Evolutionary conservation across 2,113 vertebrate species (phyloP), one percentile per base, ranked within the genome.

Genomic region (Sprattus sprattus): DNA sequence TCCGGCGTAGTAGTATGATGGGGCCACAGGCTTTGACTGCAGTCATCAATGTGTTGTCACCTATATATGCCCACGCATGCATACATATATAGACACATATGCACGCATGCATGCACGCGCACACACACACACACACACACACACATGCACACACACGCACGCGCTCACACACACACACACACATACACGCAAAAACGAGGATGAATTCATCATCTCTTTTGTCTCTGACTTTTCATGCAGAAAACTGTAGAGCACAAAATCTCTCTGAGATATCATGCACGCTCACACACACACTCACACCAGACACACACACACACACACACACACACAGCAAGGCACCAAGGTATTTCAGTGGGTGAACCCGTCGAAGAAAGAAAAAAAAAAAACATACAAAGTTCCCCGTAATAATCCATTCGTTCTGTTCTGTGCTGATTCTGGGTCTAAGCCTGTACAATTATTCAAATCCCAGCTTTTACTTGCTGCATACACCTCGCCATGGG

Each of bases 381-480:
- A 22, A 20, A 60, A 5, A 18, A 96, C 93, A 94, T 96, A 95
- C 95, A 96, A 96, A 97, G 96, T 97, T 97, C 95, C 94, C 94
- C 95, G 95, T 96, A 96, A 97, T 98, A 99, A 99, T 98, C 97
- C 97, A 97, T 97, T 97, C 96, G 97, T 98, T 98, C 97, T 97
- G 97, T 99, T 98, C 96, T 97, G 88, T 95, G 95, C 96, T 97
- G 96, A 97, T 97, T 98, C 96, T 95, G 94, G 95, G 96, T 93
- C 96, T 98, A 99, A 98, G 97, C 96, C 96, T 97, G 96, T 96
- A 97, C 97, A 98, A 98, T 99, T 98, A 99, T 98, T 99, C 97
- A 98, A 99, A 99, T 98, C 97, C 96, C 93, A 96, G 96, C 97
- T 97, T 97, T 98, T 98, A 99, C 97, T 97, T 97, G 95, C 97